Percentiles rank a stretch among this genome's conserved stretches.
These are phyloP conservation scores for Metopolophium dirhodum DNA, from an alignment of 1,140 invertebrate species.

Conservation along the genomic window DNA sequence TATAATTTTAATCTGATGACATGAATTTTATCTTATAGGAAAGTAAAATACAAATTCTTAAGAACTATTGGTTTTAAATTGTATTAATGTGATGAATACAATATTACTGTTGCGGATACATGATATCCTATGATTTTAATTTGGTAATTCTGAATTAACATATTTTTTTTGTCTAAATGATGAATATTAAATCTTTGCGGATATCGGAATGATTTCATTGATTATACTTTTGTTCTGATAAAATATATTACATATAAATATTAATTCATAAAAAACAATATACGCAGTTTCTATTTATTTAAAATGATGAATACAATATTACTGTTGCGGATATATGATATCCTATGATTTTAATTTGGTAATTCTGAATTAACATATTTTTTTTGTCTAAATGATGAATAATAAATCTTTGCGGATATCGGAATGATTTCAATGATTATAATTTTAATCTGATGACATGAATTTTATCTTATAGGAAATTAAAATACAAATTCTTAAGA, in stretches of 20 bases:
- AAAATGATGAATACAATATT: not conserved
- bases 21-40: no score
- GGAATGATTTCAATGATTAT: no score
- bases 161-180: not conserved
- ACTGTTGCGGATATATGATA: conserved; percentile 35
- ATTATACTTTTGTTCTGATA: not conserved
- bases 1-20: not conserved
- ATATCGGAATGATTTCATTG: not conserved
- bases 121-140: conserved; percentile 19
- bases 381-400: conserved; percentile 16
- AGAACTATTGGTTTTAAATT: no score
- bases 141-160: not conserved
- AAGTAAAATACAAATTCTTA: no score
- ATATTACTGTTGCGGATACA: conserved; percentile 25
- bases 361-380: not conserved
- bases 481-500: no score
- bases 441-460: not conserved
- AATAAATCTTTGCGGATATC: not conserved
- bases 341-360: not conserved
- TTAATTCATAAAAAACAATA: no score
- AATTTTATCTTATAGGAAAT: no score
- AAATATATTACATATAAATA: no score
- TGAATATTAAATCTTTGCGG: conserved; percentile 19
- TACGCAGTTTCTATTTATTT: not conserved
- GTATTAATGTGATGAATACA: not conserved